Evolutionary conservation across 2,888 invertebrate species (phyloP).

Genomic region (Blomia tropicalis): DNA sequence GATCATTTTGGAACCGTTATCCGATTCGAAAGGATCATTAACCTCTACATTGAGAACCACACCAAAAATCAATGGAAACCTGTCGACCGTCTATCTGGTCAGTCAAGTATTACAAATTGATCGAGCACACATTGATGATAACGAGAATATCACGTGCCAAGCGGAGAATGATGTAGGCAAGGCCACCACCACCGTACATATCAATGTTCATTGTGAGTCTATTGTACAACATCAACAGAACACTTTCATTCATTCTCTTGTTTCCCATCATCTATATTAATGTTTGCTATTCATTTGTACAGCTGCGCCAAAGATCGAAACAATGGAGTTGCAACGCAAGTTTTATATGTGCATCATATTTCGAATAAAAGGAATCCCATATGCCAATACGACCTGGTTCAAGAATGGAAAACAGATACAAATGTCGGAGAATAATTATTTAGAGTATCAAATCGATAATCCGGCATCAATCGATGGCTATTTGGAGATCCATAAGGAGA

Average conservation of each 20-base stretch:
- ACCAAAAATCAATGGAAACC: neutral
- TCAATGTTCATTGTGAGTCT: slow-evolving; percentile 17
- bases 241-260: neutral
- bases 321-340: slow-evolving; percentile 25
- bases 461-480: slow-evolving; percentile 23
- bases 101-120: slow-evolving; percentile 9
- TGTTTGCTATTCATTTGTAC: neutral
- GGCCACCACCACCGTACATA: slow-evolving; percentile 14
- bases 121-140: slow-evolving; percentile 24
- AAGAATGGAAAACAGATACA: slow-evolving; percentile 27
- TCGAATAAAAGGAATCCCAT: slow-evolving; percentile 29
- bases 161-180: slow-evolving; percentile 29
- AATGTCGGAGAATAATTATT: slow-evolving; percentile 20
- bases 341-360: slow-evolving; percentile 29
- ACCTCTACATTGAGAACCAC: neutral
- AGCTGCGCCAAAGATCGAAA: slow-evolving; percentile 28
- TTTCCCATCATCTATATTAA: neutral
- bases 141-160: slow-evolving; percentile 26
- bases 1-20: slow-evolving; percentile 12
- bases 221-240: neutral
- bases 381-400: slow-evolving; percentile 29
- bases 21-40: neutral
- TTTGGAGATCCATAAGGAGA: slow-evolving; percentile 25
- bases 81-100: neutral
- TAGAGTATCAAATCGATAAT: slow-evolving; percentile 25